Percentiles rank a stretch among this genome's conserved stretches.
phyloP scores from a whole-genome alignment of 2,888 invertebrate species.

The Caenorhabditis sp. region DNA sequence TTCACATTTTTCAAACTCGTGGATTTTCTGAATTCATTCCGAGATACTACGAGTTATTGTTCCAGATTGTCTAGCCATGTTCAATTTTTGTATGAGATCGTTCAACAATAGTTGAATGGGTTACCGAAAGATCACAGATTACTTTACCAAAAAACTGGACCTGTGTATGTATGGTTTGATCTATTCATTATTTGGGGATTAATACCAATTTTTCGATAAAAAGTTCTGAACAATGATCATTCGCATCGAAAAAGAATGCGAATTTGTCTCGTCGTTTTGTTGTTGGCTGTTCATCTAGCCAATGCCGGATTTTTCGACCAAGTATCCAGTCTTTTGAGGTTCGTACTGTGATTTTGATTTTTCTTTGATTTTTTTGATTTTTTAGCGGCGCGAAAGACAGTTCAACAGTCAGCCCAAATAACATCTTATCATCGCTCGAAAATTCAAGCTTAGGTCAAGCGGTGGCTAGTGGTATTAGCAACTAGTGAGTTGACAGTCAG shows the following conservation, averaged over 20 bases:
- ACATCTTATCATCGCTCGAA: not conserved
- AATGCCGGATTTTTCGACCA: not conserved
- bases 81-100: too few species aligned
- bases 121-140: not conserved
- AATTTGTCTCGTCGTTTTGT: not conserved
- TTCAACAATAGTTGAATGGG: too few species aligned
- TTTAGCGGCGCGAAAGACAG: not conserved
- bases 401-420: not conserved
- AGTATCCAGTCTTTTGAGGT: not conserved
- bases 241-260: not conserved
- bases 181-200: not conserved
- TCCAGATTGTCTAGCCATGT: too few species aligned
- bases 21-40: too few species aligned
- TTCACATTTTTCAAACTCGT: too few species aligned
- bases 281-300: not conserved
- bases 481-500: not conserved
- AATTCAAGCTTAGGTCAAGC: not conserved
- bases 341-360: too few species aligned
- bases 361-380: too few species aligned
- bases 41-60: too few species aligned
- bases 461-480: not conserved
- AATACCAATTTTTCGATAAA: not conserved
- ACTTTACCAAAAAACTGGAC: not conserved
- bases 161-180: not conserved
- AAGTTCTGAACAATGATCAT: not conserved